A percentile compares a stretch with the other conserved stretches of the same genome.
Evolutionary conservation across 30 jellyfish, hydroid and myxozoan genomes (phyloP).

Genomic region (Turritopsis dohrnii): DNA sequence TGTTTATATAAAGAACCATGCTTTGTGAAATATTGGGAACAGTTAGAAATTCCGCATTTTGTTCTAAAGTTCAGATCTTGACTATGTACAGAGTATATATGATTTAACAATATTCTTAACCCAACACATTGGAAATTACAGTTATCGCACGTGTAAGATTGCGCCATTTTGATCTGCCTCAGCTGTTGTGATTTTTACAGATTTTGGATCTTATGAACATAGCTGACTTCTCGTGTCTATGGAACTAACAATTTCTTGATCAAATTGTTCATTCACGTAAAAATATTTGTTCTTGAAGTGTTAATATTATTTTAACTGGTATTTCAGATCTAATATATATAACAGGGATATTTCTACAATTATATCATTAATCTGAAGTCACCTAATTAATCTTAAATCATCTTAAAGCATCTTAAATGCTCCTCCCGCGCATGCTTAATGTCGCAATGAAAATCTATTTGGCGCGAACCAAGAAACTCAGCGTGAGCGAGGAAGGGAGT

Average conservation of each 20-base stretch:
- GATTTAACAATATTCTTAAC: neutral
- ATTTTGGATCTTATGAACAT: neutral
- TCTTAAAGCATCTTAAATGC: neutral
- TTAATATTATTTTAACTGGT: neutral
- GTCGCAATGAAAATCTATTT: neutral
- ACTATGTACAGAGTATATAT: neutral
- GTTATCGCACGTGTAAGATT: neutral
- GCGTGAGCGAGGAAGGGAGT: neutral
- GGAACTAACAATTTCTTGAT: neutral
- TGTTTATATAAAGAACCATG: neutral
- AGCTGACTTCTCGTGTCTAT: neutral
- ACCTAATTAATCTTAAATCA: neutral
- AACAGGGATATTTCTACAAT: neutral
- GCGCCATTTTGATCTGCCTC: neutral
- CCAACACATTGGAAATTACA: neutral
- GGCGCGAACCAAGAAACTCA: neutral
- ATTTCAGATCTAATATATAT: neutral
- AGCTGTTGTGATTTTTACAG: neutral
- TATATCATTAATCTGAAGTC: neutral
- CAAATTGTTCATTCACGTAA: neutral
- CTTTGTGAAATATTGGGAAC: neutral
- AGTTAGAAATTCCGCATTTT: neutral
- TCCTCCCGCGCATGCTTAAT: neutral
- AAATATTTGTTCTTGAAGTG: neutral
- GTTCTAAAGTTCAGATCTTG: neutral